A percentile compares a stretch with the other conserved stretches of the same genome.
These are phyloP conservation scores for Aleiodes leptofemur DNA, from an alignment of 2,888 invertebrate genomes.

Conservation along the genomic window DNA sequence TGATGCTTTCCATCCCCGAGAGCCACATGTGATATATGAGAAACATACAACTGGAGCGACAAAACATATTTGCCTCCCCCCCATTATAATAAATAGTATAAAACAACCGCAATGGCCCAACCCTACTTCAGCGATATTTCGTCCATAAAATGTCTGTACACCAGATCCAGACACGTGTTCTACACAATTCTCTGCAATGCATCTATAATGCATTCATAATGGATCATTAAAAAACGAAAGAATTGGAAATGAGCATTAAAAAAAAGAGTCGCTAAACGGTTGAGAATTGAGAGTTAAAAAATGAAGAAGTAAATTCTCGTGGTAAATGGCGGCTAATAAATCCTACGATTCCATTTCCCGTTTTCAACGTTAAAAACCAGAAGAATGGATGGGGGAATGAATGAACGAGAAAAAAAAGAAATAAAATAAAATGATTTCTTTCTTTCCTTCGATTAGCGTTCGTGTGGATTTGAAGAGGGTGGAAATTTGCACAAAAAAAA, in stretches of 20 bases:
- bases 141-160: constrained; percentile 21
- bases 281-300: constrained; percentile 13
- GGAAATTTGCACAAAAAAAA: neutral
- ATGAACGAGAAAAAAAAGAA: neutral
- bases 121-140: constrained; percentile 10
- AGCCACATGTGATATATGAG: neutral
- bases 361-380: constrained; percentile 16
- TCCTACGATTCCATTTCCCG: constrained; percentile 47
- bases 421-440: constrained; percentile 1
- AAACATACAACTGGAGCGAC: neutral
- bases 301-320: constrained; percentile 2
- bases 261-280: neutral
- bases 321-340: constrained; percentile 42
- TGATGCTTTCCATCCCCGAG: neutral
- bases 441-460: constrained; percentile 46
- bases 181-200: constrained; percentile 5
- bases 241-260: neutral
- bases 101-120: constrained; percentile 18
- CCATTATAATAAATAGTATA: neutral
- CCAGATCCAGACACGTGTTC: constrained; percentile 29
- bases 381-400: constrained; percentile 24
- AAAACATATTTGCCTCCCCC: constrained; percentile 1
- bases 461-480: constrained; percentile 13
- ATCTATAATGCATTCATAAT: neutral
- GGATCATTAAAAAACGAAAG: neutral